Conservation (phyloP, 2,888 invertebrate species). For the Cynaeus angustus region DNA sequence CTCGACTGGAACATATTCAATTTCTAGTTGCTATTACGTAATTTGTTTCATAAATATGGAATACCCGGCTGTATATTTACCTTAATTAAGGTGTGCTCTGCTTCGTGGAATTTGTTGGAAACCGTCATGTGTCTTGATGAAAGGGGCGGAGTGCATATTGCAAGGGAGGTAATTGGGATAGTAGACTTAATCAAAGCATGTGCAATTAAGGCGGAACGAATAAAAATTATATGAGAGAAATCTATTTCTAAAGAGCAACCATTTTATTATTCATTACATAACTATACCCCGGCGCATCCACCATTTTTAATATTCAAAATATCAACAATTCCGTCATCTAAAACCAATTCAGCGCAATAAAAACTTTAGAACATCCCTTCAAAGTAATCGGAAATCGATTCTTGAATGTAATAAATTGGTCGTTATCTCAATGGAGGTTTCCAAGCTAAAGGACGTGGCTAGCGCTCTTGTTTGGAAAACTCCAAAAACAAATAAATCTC, state of each 20-base stretch:
- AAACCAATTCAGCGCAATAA: not conserved
- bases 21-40: constrained; percentile 18
- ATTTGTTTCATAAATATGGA: constrained; percentile 33
- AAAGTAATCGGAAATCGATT: constrained; percentile 1
- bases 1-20: constrained; percentile 18
- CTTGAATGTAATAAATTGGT: constrained; percentile 1
- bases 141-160: constrained; percentile 13
- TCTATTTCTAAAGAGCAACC: no score
- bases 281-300: no score
- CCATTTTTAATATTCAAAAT: no score
- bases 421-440: constrained; percentile 2
- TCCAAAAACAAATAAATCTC: no score
- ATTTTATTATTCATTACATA: no score
- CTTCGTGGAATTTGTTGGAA: constrained; percentile 8
- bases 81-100: constrained; percentile 19
- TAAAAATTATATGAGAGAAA: not conserved
- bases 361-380: constrained; percentile 4
- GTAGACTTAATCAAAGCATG: not conserved
- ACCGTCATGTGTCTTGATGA: constrained; percentile 16
- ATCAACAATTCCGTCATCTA: not conserved
- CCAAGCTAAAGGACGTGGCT: no score
- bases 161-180: constrained; percentile 5
- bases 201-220: not conserved
- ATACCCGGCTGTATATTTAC: constrained; percentile 25
- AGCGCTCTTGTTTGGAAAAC: no score